Evolutionary conservation across 1,140 invertebrate genomes (phyloP).

Genomic region (Drosophila mojavensis): DNA sequence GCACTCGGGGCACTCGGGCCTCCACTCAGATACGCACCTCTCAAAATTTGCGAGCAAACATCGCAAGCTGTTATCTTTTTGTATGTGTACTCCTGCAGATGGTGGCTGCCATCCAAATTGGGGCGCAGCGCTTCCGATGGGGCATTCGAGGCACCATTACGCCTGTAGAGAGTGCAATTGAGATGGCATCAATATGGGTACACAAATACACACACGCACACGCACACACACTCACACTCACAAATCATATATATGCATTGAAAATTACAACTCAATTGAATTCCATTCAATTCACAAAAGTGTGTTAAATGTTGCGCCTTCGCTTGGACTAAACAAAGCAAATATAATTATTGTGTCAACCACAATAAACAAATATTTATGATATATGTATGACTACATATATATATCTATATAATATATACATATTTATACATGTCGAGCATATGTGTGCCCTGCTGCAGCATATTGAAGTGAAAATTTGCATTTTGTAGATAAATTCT

Average conservation of each 20-base stretch:
- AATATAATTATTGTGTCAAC: conserved; percentile 47
- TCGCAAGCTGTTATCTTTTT: conserved; percentile 98
- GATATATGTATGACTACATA: conserved; percentile 21
- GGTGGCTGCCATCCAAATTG: conserved; percentile 88
- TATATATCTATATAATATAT: conserved; percentile 3
- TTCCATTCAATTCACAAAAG: conserved; percentile 29
- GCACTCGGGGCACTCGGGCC: not conserved
- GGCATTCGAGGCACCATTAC: conserved; percentile 87
- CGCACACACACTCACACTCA: conserved; percentile 2
- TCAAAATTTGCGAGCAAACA: conserved; percentile 95
- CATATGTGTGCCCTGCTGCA: conserved; percentile 6
- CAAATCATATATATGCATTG: conserved; percentile 8
- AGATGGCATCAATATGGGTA: conserved; percentile 31
- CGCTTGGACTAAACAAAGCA: conserved; percentile 17
- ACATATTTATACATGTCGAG: conserved; percentile 5
- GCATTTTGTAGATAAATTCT: conserved; percentile 47
- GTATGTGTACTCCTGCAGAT: conserved; percentile 97
- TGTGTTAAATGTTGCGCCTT: conserved; percentile 49
- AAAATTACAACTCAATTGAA: conserved; percentile 24
- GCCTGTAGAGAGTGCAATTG: conserved; percentile 86
- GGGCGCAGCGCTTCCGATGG: conserved; percentile 84
- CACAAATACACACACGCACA: conserved; percentile 3
- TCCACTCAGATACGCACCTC: conserved; percentile 86
- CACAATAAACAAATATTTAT: conserved; percentile 39
- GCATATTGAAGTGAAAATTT: conserved; percentile 27